Base-by-base conservation (phyloP, 1,140 invertebrate species). In the Holotrichia oblita region DNA sequence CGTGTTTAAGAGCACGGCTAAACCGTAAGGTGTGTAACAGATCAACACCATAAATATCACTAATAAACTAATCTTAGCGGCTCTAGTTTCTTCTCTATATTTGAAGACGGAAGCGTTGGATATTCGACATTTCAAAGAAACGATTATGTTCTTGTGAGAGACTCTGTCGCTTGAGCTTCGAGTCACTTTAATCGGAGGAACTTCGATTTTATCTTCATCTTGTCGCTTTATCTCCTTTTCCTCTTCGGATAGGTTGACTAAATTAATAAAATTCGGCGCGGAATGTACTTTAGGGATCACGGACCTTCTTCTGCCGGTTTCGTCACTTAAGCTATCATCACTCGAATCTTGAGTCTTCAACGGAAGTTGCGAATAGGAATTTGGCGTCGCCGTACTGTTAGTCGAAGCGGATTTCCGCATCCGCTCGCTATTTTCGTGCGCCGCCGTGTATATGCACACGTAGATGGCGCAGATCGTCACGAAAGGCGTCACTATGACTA, bases 81-180 rank as follows among this genome's bases (percentile, higher is more conserved):
- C 94, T 79, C 94, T 89, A 40, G 93, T 93, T 86, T 96, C 94
- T 86, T 95, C 94, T 22, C 94, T 89, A 84, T 95, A 95, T 77
- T 92, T 90, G 85, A 96, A 95, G 77, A 95, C 87, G n/a, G 93
- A 94, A 10, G 94, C 94, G 84, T 95, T 95, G 77, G 94, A 95
- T 59, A 96, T 93, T 9, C 93, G 88, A 85, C 93, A 92, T 48
- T 92, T 91, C 75, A 95, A 87, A 6, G 91, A 93, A 74, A 91
- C 93, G 81, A 95, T 93, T 81, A 93, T 92, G 87, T 83, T 87
- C 85, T 73, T 87, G 84, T 40, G 89, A 87, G 72, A 88, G 22
- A 69, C 12, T 82, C 75, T 83, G 82, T 80, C 87, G 85, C 82
- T 86, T 82, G 72, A 83, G 88, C 48, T 85, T 80, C 6, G 88